A percentile compares a stretch with the other conserved stretches of the same genome.
Conservation (phyloP, 2,888 invertebrate genomes). For the Panopea generosa region DNA sequence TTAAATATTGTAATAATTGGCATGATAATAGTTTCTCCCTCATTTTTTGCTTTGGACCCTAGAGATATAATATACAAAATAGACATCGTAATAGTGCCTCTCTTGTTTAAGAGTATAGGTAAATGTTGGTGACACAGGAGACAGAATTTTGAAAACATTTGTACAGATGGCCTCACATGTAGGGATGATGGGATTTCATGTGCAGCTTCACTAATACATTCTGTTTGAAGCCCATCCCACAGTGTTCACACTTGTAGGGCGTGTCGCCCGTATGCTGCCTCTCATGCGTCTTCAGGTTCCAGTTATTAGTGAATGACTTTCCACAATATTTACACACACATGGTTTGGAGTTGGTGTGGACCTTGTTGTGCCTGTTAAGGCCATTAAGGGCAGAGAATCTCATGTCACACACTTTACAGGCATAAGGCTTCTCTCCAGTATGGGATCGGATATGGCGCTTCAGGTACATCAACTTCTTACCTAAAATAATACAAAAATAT, state of each 20-base stretch:
- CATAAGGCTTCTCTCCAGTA: slow-evolving; percentile 44
- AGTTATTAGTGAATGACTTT: slow-evolving; percentile 49
- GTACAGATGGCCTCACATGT: too few relatives aligned
- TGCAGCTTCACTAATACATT: slow-evolving; percentile 55
- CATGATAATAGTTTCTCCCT: too few relatives aligned
- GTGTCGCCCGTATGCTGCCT: slow-evolving; percentile 54
- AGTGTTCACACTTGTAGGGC: slow-evolving; percentile 43
- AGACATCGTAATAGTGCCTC: too few relatives aligned
- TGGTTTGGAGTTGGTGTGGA: slow-evolving; percentile 34
- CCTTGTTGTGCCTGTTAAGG: slow-evolving; percentile 41
- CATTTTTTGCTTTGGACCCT: too few relatives aligned
- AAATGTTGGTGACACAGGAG: too few relatives aligned
- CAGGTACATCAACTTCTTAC: slow-evolving; percentile 43
- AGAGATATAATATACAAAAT: too few relatives aligned
- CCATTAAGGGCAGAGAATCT: slow-evolving; percentile 28
- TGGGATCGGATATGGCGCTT: slow-evolving; percentile 45
- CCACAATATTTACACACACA: slow-evolving; percentile 49
- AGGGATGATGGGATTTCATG: slow-evolving; percentile 47
- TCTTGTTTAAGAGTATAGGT: too few relatives aligned
- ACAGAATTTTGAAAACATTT: too few relatives aligned
- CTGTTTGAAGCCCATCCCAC: slow-evolving; percentile 56
- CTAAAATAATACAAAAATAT: slow-evolving; percentile 20
- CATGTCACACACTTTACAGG: slow-evolving; percentile 39
- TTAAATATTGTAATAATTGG: too few relatives aligned
- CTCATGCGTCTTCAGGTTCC: slow-evolving; percentile 56